Conservation (phyloP, 1,140 invertebrate species). For the Oscheius sp. region DNA sequence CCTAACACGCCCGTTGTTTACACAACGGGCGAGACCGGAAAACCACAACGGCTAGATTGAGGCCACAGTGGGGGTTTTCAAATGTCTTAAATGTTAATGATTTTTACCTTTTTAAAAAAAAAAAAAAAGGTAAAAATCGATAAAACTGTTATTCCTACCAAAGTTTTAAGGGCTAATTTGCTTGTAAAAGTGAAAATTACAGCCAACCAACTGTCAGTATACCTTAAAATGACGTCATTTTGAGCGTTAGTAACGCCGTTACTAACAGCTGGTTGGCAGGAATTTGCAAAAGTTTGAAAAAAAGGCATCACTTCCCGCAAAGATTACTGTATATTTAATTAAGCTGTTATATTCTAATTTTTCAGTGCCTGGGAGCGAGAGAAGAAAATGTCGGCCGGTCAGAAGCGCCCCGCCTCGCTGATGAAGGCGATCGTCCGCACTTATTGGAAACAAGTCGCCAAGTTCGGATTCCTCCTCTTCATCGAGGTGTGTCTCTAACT, state of each 20-base stretch:
- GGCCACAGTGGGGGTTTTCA: no score
- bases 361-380: constrained; percentile 29
- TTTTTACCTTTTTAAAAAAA: no score
- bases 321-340: no score
- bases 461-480: constrained; percentile 25
- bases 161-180: no score
- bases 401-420: constrained; percentile 5
- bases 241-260: not conserved
- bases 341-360: constrained; percentile 9
- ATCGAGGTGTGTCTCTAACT: constrained; percentile 22
- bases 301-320: no score
- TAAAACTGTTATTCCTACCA: no score
- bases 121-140: no score
- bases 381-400: constrained; percentile 3
- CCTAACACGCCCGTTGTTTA: no score
- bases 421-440: constrained; percentile 11
- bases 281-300: not conserved
- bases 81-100: no score
- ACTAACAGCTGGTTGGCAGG: not conserved
- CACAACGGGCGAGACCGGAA: no score
- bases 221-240: not conserved
- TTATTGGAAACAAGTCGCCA: constrained; percentile 20
- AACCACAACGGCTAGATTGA: no score
- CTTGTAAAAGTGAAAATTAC: not conserved
- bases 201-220: not conserved